Evolutionary conservation across 2,113 vertebrate species (phyloP), one percentile per base, ranked within the genome.

Genomic region (Girardinichthys multiradiatus): DNA sequence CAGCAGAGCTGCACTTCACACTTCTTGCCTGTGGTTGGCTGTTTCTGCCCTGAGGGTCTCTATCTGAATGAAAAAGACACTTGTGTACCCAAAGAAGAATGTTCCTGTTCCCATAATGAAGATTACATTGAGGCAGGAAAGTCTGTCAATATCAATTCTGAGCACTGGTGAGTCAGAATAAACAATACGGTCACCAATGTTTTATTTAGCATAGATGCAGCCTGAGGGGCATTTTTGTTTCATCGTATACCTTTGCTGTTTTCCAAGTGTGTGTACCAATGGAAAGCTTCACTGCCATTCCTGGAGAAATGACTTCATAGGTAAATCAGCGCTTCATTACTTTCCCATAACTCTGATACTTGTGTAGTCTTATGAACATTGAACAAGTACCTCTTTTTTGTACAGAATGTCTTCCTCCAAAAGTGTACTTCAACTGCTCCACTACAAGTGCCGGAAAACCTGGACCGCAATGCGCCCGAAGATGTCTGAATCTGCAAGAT

Each of bases 11-110:
- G 98, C 83, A 84, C 80, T 0, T 72, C 87, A 67, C 91, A 94
- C 74, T 97, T 97, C 4, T 76, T 93, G 2, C 95, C 97, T 0
- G 92, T 99, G 75, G 98, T 99, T 19, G 98, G 98, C 80, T 99
- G 98, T 70, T 96, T 95, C 74, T 99, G 98, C 78, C 83, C 95
- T 0, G 83, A 94, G 8, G 89, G 93, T 30, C 90, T 92, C 42
- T 98, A 95, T 74, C 58, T 96, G 70, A 92, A 96, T 45, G 93
- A 97, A 61, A 86, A 94, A 0, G 93, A 81, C 19, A 69, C 59
- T 51, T 99, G 98, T 7, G 96, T 99, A 51, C 71, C 95, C 0
- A 64, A 93, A 84, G 92, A 92, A 35, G 82, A 95, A 60, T 99
- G 98, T 72, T 92, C 96, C 0, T 99, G 98, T 81, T 95, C 95